phyloP scores from a whole-genome alignment of 2,888 invertebrate genomes.

The Limnephilus marmoratus region DNA sequence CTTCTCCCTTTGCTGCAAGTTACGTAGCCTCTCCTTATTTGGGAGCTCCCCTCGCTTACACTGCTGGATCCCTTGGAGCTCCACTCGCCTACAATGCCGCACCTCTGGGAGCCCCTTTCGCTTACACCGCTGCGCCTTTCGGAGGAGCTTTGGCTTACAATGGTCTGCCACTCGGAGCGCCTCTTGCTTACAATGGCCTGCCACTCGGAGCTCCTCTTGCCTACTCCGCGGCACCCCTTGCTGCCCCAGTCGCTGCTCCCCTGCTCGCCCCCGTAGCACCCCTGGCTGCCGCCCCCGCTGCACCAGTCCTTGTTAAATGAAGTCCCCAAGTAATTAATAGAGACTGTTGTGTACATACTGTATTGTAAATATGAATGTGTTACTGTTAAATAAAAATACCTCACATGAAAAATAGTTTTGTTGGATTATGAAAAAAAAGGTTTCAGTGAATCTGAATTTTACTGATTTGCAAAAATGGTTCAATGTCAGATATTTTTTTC shows the following conservation, averaged over 20 bases:
- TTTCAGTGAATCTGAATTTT: no score
- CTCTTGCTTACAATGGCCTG: slow-evolving; percentile 64
- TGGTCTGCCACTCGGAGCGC: slow-evolving; percentile 65
- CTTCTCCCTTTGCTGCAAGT: slow-evolving; percentile 68
- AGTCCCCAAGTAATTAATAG: neutral
- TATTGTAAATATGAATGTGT: neutral
- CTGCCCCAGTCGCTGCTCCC: slow-evolving; percentile 67
- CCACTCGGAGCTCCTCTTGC: slow-evolving; percentile 67
- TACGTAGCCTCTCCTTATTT: slow-evolving; percentile 68
- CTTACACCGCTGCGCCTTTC: slow-evolving; percentile 67
- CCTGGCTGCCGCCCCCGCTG: slow-evolving; percentile 62
- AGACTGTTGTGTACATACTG: neutral
- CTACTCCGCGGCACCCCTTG: slow-evolving; percentile 56
- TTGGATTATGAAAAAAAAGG: no score
- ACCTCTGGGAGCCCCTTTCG: slow-evolving; percentile 23
- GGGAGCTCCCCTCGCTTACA: slow-evolving; percentile 63
- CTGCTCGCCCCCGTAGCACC: slow-evolving; percentile 48
- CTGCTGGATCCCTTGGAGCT: slow-evolving; percentile 65
- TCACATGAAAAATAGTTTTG: no score
- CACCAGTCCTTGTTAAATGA: slow-evolving; percentile 65
- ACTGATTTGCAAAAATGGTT: no score
- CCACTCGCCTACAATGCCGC: slow-evolving; percentile 65
- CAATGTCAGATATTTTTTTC: no score
- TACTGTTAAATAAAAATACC: neutral
- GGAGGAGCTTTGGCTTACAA: slow-evolving; percentile 65